phyloP scores from a whole-genome alignment of 2,888 invertebrate genomes.

The Syrphus vitripennis region DNA sequence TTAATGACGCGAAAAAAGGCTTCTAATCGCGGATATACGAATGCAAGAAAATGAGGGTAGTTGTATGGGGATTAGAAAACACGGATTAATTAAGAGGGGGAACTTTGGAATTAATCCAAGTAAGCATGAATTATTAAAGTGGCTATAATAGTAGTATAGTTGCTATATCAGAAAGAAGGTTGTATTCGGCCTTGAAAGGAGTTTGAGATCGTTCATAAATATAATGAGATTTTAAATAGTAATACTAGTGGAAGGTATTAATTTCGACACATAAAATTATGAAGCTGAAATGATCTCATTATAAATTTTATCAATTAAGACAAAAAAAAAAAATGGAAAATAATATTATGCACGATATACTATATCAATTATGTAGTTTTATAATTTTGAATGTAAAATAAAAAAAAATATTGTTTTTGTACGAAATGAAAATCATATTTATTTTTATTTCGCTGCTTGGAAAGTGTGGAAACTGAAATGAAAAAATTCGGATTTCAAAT shows the following conservation, averaged over 20 bases:
- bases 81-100: background rate
- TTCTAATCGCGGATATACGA: conserved; percentile 60
- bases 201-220: background rate
- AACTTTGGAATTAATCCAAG: conserved; percentile 10
- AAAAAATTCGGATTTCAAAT: too few relatives aligned
- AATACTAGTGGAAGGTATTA: background rate
- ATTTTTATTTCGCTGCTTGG: too few relatives aligned
- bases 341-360: too few relatives aligned
- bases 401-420: too few relatives aligned
- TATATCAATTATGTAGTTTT: too few relatives aligned
- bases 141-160: background rate
- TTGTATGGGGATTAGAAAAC: background rate
- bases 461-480: too few relatives aligned
- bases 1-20: conserved; percentile 62
- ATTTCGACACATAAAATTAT: background rate
- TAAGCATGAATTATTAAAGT: conserved; percentile 18
- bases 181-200: conserved; percentile 16
- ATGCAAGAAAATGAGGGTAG: background rate
- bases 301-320: too few relatives aligned
- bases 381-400: too few relatives aligned
- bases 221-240: background rate
- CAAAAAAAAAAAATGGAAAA: too few relatives aligned
- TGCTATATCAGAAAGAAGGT: background rate
- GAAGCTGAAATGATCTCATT: background rate
- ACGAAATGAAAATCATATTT: too few relatives aligned